Conservation (phyloP, 2,113 vertebrate genomes). For the Paramisgurnus dabryanus region DNA sequence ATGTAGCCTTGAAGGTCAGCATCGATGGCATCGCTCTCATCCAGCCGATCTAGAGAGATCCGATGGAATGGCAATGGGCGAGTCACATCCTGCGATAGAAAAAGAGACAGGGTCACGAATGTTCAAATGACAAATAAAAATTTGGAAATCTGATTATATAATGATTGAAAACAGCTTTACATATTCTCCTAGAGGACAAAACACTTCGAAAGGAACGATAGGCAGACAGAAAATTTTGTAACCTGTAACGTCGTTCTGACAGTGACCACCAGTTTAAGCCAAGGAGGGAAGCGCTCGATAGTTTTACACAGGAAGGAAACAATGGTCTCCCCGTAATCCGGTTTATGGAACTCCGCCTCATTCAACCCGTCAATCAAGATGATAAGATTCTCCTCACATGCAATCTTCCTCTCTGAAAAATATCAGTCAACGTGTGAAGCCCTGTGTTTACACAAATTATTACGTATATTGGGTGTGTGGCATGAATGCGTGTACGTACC, state of each 20-base stretch:
- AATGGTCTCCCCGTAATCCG: constrained; percentile 87
- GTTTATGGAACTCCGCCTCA: constrained; percentile 89
- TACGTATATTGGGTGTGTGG: not conserved
- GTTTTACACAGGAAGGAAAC: constrained; percentile 87
- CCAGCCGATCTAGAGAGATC: constrained; percentile 86
- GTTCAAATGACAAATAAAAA: too few species aligned
- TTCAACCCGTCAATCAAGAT: constrained; percentile 88
- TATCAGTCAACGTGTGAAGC: not conserved
- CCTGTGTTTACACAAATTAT: constrained; percentile 10
- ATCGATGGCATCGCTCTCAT: constrained; percentile 88
- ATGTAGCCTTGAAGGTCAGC: constrained; percentile 88
- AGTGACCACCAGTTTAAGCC: constrained; percentile 88
- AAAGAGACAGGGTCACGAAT: not conserved
- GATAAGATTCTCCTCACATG: constrained; percentile 84
- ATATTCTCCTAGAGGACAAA: too few species aligned
- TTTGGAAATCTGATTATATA: not conserved
- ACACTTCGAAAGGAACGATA: too few species aligned
- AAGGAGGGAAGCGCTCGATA: constrained; percentile 85
- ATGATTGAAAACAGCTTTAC: too few species aligned
- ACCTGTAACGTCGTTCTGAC: constrained; percentile 88
- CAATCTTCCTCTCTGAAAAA: constrained; percentile 82
- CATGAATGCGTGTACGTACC: constrained; percentile 61
- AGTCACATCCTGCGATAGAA: constrained; percentile 79
- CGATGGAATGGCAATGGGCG: constrained; percentile 86
- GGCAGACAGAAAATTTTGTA: not conserved